Conservation (phyloP, 2,113 vertebrate genomes). For the Lethenteron reissneri region DNA sequence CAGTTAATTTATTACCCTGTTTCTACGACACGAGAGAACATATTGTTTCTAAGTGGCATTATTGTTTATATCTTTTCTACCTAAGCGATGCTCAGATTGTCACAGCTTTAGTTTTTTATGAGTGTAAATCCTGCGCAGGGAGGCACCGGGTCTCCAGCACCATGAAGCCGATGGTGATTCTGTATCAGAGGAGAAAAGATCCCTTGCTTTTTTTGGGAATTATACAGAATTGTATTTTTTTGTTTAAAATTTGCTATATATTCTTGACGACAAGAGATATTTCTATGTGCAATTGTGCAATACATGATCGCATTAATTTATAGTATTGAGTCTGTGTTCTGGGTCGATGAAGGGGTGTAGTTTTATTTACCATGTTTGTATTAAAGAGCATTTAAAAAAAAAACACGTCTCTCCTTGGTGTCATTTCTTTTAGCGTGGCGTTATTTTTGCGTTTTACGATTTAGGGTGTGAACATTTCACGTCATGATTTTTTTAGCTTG, state of each 20-base stretch:
- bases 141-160: no score
- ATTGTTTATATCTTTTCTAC: constrained; percentile 6
- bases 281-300: constrained; percentile 5
- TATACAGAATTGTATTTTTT: constrained; percentile 6
- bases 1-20: constrained; percentile 7
- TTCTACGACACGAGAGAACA: not conserved
- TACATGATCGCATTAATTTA: not conserved
- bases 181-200: not conserved
- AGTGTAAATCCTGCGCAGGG: constrained; percentile 2
- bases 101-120: constrained; percentile 4
- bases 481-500: no score
- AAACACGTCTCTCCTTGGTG: not conserved
- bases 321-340: constrained; percentile 4
- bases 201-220: constrained; percentile 3
- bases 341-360: constrained; percentile 5
- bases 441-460: not conserved
- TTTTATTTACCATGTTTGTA: constrained; percentile 5
- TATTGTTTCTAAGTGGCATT: constrained; percentile 7
- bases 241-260: constrained; percentile 5
- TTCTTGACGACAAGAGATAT: constrained; percentile 2
- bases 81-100: constrained; percentile 4
- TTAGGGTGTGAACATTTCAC: no score
- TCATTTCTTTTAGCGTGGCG: not conserved
- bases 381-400: constrained; percentile 5
- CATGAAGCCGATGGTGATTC: not conserved